Conservation (phyloP, 2,888 invertebrate species). For the Diachrysia chrysitis region DNA sequence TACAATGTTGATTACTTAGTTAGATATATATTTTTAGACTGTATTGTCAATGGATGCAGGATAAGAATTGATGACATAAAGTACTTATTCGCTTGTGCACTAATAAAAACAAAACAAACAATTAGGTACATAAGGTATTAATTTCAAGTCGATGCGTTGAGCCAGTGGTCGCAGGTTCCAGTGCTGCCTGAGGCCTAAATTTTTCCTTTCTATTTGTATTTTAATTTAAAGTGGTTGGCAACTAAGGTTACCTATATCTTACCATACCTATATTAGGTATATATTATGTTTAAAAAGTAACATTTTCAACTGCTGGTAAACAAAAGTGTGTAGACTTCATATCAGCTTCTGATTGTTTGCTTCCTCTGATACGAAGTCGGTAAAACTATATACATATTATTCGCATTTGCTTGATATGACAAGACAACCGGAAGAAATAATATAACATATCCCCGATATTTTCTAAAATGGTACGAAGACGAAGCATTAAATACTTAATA, state of each 20-base stretch:
- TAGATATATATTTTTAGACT: background rate
- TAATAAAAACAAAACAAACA: background rate
- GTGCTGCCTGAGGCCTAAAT: too few species aligned
- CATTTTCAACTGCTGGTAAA: background rate
- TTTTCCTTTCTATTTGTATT: too few species aligned
- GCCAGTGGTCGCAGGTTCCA: too few species aligned
- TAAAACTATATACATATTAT: background rate
- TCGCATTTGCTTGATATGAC: background rate
- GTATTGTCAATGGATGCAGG: background rate
- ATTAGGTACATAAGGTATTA: background rate
- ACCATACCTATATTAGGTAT: background rate
- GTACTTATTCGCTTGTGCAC: background rate
- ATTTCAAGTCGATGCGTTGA: too few species aligned
- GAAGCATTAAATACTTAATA: too few species aligned
- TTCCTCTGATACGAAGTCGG: background rate
- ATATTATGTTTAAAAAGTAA: background rate
- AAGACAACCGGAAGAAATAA: slow-evolving; percentile 1
- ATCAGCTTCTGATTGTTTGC: background rate
- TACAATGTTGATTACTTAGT: background rate
- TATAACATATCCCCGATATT: background rate
- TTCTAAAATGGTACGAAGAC: background rate
- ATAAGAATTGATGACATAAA: background rate
- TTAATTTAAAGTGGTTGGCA: too few species aligned
- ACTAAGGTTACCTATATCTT: background rate
- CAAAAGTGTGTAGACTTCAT: background rate